Conservation (phyloP, 2,888 invertebrate genomes). For the Aphodius granarius region DNA sequence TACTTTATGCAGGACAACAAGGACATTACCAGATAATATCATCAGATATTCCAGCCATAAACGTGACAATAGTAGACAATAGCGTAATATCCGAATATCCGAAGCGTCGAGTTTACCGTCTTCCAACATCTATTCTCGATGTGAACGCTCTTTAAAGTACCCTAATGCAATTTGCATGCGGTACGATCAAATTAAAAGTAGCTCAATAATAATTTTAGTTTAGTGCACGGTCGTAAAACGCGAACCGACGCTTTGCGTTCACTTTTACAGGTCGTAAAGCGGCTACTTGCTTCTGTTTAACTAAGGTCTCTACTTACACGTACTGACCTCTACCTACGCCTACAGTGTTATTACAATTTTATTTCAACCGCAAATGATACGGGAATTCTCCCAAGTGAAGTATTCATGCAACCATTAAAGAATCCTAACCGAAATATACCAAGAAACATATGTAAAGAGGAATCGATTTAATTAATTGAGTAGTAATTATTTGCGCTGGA, state of each 20-base stretch:
- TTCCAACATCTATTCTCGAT: neutral
- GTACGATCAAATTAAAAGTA: slow-evolving; percentile 4
- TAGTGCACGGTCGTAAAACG: slow-evolving; percentile 1
- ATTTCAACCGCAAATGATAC: neutral
- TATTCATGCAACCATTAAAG: neutral
- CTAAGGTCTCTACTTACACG: neutral
- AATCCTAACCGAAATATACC: neutral
- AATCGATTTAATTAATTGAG: no score
- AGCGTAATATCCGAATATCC: no score
- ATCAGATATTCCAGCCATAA: neutral
- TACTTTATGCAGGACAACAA: no score
- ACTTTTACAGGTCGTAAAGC: neutral
- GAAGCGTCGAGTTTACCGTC: neutral
- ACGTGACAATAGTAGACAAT: neutral
- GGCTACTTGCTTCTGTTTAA: neutral
- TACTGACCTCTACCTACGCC: neutral
- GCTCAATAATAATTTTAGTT: slow-evolving; percentile 14
- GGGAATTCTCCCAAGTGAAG: neutral
- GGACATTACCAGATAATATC: no score
- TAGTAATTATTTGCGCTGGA: no score
- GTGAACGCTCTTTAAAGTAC: slow-evolving; percentile 3
- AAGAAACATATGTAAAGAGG: neutral
- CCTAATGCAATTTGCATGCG: slow-evolving; percentile 5
- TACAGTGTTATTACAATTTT: neutral
- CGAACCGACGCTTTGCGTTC: slow-evolving; percentile 12